Percentiles rank a stretch among this genome's conserved stretches.
Evolutionary conservation across 2,797 vertebrate genomes (phyloP).

Genomic region (Chelon labrosus): DNA sequence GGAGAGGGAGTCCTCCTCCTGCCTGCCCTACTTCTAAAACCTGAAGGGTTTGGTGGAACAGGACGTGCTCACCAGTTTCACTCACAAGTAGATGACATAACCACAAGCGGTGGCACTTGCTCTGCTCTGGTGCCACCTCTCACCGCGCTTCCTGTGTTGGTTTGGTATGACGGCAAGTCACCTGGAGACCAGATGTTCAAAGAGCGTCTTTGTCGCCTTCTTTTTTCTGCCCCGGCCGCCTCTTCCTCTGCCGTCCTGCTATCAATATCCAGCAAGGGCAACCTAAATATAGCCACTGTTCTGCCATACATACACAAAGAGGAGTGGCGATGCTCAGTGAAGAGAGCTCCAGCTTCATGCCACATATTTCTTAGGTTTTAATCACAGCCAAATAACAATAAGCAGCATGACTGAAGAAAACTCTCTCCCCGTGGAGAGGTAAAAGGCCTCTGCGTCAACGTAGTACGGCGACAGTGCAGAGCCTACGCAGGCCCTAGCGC

Average conservation of each 20-base stretch:
- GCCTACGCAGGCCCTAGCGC: too few relatives aligned
- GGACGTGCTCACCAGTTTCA: conserved; percentile 57
- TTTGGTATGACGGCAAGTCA: not conserved
- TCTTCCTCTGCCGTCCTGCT: conserved; percentile 59
- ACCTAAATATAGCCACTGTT: conserved; percentile 79
- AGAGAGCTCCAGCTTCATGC: not conserved
- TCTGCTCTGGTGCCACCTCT: conserved; percentile 10
- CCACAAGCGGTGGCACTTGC: conserved; percentile 12
- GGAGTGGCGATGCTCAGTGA: conserved; percentile 13
- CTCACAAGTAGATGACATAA: conserved; percentile 49
- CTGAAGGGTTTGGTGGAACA: conserved; percentile 47
- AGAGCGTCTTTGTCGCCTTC: conserved; percentile 33
- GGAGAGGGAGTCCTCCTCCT: conserved; percentile 55
- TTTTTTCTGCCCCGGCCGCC: conserved; percentile 30
- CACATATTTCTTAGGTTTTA: not conserved
- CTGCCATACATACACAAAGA: conserved; percentile 58
- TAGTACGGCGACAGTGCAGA: too few relatives aligned
- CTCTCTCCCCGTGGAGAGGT: not conserved
- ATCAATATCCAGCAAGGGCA: conserved; percentile 66
- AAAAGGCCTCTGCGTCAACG: too few relatives aligned
- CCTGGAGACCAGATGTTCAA: not conserved
- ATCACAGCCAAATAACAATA: not conserved
- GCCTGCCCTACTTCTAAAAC: conserved; percentile 67
- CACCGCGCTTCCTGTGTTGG: not conserved
- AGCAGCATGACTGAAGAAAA: not conserved